A percentile compares a stretch with the other conserved stretches of the same genome.
Conservation (phyloP, 2,888 invertebrate species). For the Rhagonycha fulva region DNA sequence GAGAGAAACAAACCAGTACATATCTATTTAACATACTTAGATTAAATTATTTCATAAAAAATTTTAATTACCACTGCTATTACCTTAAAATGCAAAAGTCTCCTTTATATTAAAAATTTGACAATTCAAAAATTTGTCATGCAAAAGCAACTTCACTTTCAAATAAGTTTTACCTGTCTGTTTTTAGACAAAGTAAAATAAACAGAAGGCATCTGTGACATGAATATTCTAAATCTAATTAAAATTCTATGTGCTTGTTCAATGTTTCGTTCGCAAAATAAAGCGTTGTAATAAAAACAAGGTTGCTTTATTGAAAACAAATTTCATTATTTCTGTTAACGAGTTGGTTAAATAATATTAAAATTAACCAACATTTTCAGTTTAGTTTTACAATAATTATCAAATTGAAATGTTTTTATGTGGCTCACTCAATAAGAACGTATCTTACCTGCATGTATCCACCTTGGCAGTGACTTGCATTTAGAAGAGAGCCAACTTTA, state of each 20-base stretch:
- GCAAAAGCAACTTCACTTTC: background rate
- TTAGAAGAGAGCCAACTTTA: slow-evolving; percentile 85
- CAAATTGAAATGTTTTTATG: background rate
- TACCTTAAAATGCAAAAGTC: background rate
- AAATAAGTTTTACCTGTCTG: background rate
- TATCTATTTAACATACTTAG: no score
- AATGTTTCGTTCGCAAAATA: background rate
- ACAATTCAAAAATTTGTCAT: background rate
- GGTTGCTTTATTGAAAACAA: background rate
- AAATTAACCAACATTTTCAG: background rate
- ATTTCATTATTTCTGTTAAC: slow-evolving; percentile 1
- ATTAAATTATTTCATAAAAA: background rate
- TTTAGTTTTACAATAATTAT: background rate
- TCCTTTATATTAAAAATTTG: background rate
- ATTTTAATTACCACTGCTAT: background rate
- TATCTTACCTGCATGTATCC: slow-evolving; percentile 82
- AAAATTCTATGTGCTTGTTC: slow-evolving; percentile 8
- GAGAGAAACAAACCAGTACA: no score
- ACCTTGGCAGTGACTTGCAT: slow-evolving; percentile 86
- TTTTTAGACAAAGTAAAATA: background rate
- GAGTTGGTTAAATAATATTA: background rate
- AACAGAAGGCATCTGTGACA: background rate
- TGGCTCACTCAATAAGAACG: background rate
- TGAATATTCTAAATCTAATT: slow-evolving; percentile 15
- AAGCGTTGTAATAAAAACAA: background rate